Base-by-base conservation (phyloP, 2,797 vertebrate species). In the Corythornis leucogaster region DNA sequence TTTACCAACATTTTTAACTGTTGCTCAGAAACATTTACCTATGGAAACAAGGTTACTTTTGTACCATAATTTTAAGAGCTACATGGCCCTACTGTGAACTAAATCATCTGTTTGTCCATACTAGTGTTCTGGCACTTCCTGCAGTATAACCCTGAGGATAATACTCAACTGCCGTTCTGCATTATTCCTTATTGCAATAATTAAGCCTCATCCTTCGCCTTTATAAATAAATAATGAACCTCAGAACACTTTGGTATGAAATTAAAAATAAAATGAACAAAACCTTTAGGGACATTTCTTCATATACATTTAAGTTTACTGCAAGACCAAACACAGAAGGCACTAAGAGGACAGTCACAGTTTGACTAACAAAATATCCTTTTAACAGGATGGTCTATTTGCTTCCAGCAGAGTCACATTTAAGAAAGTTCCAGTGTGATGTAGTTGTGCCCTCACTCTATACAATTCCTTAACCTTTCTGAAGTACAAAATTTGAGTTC, bases 281-380 rank as follows among this genome's bases (percentile, higher is more conserved):
- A 69, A 57, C n/a, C 69, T 93, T 57, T 28, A 78, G 93, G 71
- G 86, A 62, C 71, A 48, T 43, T 58, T 85, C 18, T 40, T 71
- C 30, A 25, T 18, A 28, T 22, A 57, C 15, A 26, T 33, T 61
- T 61, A 64, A 70, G 62, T 76, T 94, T 83, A 69, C 61, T 46
- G 26, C 43, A 55, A 76, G 53, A 90, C 26, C 64, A 75, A 80
- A 31, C 33, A 50, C 0, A 1, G 46, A 51, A 2, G 9, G 40
- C 62, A 62, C 31, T 45, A 59, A 46, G 55, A 76, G 45, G 51
- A 59, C 66, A 76, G 42, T 14, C 45, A 38, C 54, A 15, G 82
- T 66, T 80, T 71, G 89, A 85, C 66, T 91, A 81, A 92, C 43
- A 94, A 92, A 95, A 89, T 38, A 69, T 62, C 33, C 30, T 80